Evolutionary conservation across 2,888 invertebrate species (phyloP), one percentile per base, ranked within the genome.

Genomic region (Gari tellinella): DNA sequence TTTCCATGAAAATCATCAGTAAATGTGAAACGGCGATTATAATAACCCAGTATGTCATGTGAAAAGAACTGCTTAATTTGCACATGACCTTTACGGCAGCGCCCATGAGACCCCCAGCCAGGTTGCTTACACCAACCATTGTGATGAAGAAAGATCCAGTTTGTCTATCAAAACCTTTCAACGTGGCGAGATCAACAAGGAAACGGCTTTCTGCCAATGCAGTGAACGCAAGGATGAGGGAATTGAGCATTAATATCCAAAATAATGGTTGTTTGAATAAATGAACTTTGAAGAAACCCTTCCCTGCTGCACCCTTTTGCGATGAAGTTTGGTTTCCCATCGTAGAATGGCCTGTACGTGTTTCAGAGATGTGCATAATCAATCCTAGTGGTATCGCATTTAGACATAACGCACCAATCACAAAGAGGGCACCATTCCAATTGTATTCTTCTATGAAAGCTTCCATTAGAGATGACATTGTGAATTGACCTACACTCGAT

Each of bases 401-500:
- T 5, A 53, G 21, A 8, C 25, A 15, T 23, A 68, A 31, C 10
- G 41, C 61, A 17, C 53, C 40, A 37, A 68, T 41, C 5, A 68
- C 23, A 25, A 68, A 49, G 19, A 61, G 40, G 4, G 68, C 61
- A 12, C 61, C 61, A 14, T 41, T 68, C 61, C 61, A 68, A 14
- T 40, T 45, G 17, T 68, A 68, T n/a, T 49, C 3, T 15, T 61
- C 55, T 15, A 68, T 55, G 15, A 55, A 40, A 14, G 17, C 23
- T 37, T 68, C 68, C 2, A 56, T 40, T 8, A 55, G 19, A 15
- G 41, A 55, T 2, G 53, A 25, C n/a, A 62, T 37, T 4, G 41
- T 21, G 37, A 68, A 55, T 25, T 68, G 68, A 40, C 61, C 68
- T 12, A 68, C 23, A 19, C 68, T 68, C 15, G 26, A 26, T 8